Evolutionary conservation across 2,888 invertebrate genomes (phyloP), one percentile per base, ranked within the genome.

Genomic region (Augochlorella aurata): DNA sequence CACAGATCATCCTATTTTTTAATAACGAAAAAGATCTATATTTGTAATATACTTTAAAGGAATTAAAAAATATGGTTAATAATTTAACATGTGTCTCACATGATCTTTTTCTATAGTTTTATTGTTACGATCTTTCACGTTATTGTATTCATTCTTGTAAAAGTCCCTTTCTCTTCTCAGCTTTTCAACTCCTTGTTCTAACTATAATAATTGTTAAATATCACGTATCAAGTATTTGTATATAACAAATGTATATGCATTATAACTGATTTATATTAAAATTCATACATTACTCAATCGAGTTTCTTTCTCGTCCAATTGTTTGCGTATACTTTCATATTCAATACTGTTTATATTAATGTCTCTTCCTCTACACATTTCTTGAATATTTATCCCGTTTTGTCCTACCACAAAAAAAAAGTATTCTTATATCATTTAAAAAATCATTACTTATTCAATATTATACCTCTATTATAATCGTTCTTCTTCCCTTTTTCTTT

Each of bases 111-210:
- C 92, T 44, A 91, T 88, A 45, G 88, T 79, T 83, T 91, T 93
- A 75, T 90, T 91, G 65, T 92, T 88, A 82, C 94, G 93, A 74
- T 94, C 94, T 73, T 93, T 91, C 38, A 94, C 84, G 82, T 92
- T 93, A 50, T 93, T 93, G 85, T 94, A 95, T 87, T 95, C 95
- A 38, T 93, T 93, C 91, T 93, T 94, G 83, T 94, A 95, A 90
- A 94, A 94, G 86, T 95, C 94, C 67, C 94, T 93, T 90, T 95
- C 95, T 12, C 92, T 86, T 84, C 93, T 93, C n/a, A 94, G 77
- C 75, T 91, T 91, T 73, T 93, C 93, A 74, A 94, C 84, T 24
- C 88, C 87, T 44, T 91, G 90, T 79, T 91, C 90, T 61, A 92
- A 79, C 88, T 93, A 77, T 72, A 85, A 63, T 70, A 50, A 70